phyloP scores from a whole-genome alignment of 2,113 vertebrate species.

The Saguinus midas region DNA sequence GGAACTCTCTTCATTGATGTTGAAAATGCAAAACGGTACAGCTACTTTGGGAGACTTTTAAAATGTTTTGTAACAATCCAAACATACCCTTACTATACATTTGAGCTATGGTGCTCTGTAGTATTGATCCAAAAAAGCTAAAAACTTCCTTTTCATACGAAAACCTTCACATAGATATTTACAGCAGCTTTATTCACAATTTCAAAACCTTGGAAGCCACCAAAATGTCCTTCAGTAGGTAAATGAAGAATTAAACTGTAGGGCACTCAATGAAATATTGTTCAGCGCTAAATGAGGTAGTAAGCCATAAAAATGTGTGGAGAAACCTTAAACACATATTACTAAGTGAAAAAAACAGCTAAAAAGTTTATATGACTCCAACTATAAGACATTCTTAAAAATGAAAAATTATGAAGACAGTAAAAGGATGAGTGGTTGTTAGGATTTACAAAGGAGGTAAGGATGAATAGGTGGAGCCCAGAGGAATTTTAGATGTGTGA shows the following conservation, averaged over 20 bases:
- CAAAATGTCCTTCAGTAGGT: neutral
- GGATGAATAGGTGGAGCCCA: neutral
- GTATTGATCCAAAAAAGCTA: neutral
- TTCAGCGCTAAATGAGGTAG: neutral
- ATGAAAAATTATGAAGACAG: neutral
- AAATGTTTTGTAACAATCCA: neutral
- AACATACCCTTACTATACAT: neutral
- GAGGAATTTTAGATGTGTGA: neutral
- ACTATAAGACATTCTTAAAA: neutral
- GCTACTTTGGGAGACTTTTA: neutral
- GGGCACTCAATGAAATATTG: neutral
- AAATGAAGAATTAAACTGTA: neutral
- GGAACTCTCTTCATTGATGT: neutral
- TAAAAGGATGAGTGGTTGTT: neutral
- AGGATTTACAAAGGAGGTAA: neutral
- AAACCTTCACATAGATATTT: neutral
- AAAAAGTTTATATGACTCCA: neutral
- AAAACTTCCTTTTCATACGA: neutral
- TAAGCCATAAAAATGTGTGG: neutral
- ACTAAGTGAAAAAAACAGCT: neutral
- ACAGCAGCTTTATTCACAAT: neutral
- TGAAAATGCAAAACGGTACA: neutral
- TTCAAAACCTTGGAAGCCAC: neutral
- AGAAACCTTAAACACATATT: neutral
- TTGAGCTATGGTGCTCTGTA: neutral